A percentile compares a stretch with the other conserved stretches of the same genome.
phyloP scores from a whole-genome alignment of 2,797 vertebrate genomes.

The Choloepus didactylus region DNA sequence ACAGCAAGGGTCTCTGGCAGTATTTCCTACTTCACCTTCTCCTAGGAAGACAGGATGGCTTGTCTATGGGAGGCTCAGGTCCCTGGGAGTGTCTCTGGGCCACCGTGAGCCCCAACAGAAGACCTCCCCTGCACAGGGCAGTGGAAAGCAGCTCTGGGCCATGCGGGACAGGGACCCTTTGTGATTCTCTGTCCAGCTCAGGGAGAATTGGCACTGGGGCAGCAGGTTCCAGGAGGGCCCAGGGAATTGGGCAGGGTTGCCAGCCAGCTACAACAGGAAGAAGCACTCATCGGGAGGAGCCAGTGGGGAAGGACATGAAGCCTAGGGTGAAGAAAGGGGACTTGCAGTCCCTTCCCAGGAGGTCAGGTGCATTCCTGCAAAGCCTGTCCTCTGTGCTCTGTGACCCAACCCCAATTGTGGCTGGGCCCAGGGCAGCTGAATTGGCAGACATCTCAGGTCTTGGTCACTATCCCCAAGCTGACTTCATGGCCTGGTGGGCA shows the following conservation, averaged over 20 bases:
- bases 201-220: too few species aligned
- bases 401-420: background rate
- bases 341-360: background rate
- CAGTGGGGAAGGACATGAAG: background rate
- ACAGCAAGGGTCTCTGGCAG: background rate
- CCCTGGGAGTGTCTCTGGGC: background rate
- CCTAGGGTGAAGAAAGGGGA: background rate
- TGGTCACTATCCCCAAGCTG: background rate
- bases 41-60: too few species aligned
- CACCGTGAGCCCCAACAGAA: too few species aligned
- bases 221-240: too few species aligned
- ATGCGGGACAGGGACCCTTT: too few species aligned
- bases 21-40: background rate
- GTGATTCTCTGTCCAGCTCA: too few species aligned
- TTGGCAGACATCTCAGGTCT: background rate
- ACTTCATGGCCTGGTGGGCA: too few species aligned
- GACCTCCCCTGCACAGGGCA: too few species aligned
- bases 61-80: too few species aligned
- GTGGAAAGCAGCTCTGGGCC: too few species aligned
- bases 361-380: background rate
- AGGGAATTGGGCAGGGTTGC: too few species aligned
- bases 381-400: background rate
- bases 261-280: rapidly evolving
- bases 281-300: background rate
- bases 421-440: background rate